These are phyloP conservation scores for Uria lomvia DNA, from an alignment of 2,113 vertebrate species.

Conservation along the genomic window DNA sequence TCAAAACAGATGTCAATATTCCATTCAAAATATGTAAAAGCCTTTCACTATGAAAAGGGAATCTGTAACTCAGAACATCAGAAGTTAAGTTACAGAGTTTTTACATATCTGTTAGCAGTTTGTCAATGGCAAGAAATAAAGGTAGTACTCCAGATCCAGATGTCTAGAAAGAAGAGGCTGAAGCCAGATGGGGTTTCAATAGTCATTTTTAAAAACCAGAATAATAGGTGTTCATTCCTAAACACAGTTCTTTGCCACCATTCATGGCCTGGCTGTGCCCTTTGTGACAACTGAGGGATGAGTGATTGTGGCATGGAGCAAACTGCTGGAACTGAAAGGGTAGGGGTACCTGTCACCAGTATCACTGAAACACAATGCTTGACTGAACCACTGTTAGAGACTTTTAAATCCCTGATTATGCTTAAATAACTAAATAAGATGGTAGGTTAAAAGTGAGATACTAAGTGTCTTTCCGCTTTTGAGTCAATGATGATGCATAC, in stretches of 20 bases:
- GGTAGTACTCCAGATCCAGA: not conserved
- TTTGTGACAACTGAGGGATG: not conserved
- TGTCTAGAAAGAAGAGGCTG: not conserved
- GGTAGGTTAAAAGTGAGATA: not conserved
- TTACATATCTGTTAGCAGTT: not conserved
- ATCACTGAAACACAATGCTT: not conserved
- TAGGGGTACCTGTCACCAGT: not conserved
- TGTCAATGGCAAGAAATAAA: not conserved
- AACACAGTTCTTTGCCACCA: not conserved
- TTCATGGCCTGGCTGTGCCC: not conserved
- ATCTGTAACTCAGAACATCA: not conserved
- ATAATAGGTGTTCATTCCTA: not conserved
- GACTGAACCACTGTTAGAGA: not conserved
- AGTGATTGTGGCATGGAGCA: not conserved
- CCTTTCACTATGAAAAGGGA: not conserved
- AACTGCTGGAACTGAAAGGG: not conserved
- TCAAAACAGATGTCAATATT: constrained; percentile 39
- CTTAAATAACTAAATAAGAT: no score
- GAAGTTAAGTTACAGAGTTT: not conserved
- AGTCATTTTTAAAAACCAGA: not conserved
- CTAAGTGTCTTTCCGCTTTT: not conserved
- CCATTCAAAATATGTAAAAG: not conserved
- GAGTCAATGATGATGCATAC: not conserved
- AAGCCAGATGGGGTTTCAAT: not conserved
- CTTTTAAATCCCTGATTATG: not conserved